Base-by-base conservation (phyloP, 2,113 vertebrate genomes). In the Trochalopteron elliotii region DNA sequence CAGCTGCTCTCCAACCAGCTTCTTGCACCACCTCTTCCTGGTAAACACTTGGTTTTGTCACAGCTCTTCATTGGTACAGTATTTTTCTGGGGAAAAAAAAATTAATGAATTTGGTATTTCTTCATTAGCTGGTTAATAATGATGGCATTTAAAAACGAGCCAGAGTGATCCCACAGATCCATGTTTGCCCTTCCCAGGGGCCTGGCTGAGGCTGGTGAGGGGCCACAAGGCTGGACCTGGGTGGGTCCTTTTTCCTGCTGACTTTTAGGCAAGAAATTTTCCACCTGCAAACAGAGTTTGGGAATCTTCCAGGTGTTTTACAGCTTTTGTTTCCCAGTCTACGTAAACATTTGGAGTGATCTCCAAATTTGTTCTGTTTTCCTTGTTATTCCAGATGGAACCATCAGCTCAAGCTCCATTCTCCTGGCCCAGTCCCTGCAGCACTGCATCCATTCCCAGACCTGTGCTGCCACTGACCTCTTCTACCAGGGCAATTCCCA, bases 1-100 rank as follows among this genome's bases (percentile, higher is more conserved):
- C 99, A 99, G 97, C 97, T 99, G 88, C 97, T 99, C 40, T 99
- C 99, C 92, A 99, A 99, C 97, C 99, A 99, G 87, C 98, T 99
- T n/a, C 98, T 99, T 27, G 99, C 99, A 53, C 99, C 99, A 8
- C 99, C 99, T 40, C 98, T 99, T 42, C 98, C 99, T 94, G 99
- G 99, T 99, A 97, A 98, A 59, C 27, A 3, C 35, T 22, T 3
- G 16, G 19, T 70, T 67, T 79, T 39, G 8, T 60, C 59, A 19
- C 13, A 53, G 33, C 30, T 81, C 23, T 28, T 69, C n/a, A 39
- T 21, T 53, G 35, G 9, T 68, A 15, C 35, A 7, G 0, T 39
- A 9, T 27, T 47, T 57, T 83, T 76, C 33, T 56, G 30, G 37
- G 49, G 20, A 18, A 14, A 50, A 50, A 47, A 83, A 49, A 59